phyloP scores from a whole-genome alignment of 2,888 invertebrate species.

The Drosophila sordidula region DNA sequence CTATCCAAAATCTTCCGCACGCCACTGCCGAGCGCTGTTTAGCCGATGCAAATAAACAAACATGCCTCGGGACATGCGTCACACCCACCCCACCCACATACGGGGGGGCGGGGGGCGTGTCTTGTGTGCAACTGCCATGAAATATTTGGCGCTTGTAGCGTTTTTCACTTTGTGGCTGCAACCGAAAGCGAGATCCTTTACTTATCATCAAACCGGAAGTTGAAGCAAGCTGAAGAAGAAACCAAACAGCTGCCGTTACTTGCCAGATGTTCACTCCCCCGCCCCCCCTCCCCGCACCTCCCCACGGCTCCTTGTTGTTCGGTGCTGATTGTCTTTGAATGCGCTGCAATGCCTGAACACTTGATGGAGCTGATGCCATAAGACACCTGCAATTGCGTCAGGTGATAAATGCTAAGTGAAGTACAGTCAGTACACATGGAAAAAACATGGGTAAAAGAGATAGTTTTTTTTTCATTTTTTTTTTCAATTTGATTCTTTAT shows the following conservation, averaged over 20 bases:
- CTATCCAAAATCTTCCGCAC: conserved; percentile 53
- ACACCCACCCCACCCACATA: conserved; percentile 2
- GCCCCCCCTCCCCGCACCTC: neutral
- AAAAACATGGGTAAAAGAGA: too few relatives aligned
- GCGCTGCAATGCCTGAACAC: conserved; percentile 26
- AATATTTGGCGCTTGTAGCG: conserved; percentile 76
- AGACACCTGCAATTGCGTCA: conserved; percentile 11
- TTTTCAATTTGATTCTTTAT: too few relatives aligned
- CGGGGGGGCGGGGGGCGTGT: conserved; percentile 15
- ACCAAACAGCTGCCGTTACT: conserved; percentile 51
- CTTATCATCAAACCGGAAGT: conserved; percentile 49
- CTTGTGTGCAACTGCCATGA: conserved; percentile 58
- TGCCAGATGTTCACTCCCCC: neutral
- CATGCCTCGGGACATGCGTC: conserved; percentile 35
- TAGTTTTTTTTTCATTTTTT: too few relatives aligned
- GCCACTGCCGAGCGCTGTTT: conserved; percentile 50
- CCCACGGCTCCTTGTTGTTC: conserved; percentile 13
- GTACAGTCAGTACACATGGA: too few relatives aligned
- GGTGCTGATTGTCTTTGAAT: conserved; percentile 32
- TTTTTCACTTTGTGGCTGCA: conserved; percentile 67
- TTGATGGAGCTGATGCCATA: neutral
- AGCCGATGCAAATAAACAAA: conserved; percentile 74
- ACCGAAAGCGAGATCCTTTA: conserved; percentile 34
- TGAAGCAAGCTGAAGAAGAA: conserved; percentile 50
- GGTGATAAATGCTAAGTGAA: conserved; percentile 17